Evolutionary conservation across 2,888 invertebrate species (phyloP), one percentile per base, ranked within the genome.

Genomic region (Serrognathus titanus): DNA sequence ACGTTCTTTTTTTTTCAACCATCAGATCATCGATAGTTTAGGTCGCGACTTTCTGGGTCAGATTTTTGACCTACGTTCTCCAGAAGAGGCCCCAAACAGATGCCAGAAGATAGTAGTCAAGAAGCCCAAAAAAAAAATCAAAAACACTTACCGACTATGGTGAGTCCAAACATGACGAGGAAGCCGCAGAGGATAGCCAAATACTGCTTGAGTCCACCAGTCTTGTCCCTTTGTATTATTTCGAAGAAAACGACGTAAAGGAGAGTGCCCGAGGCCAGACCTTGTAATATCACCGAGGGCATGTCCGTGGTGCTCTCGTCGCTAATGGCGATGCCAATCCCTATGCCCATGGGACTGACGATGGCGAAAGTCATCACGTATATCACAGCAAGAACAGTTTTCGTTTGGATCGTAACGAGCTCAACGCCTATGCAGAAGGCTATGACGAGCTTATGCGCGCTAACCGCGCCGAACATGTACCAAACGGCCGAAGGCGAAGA

Each of bases 211-310:
- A 91, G 76, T 5, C 90, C 90, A 40, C 67, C 82, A 76, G 70
- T 75, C 36, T 79, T 75, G 48, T 81, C 79, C 40, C 78, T 78
- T 45, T 87, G 86, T 68, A 97, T 83, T 53, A 97, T 91, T 79
- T 97, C 97, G 76, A 97, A 96, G 80, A 96, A 96, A n/a, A 96
- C 94, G 11, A 97, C 94, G 79, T 96, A 97, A 3, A 97, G 79
- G 43, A 97, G 84, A 0, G 97, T 97, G 10, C 97, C 97, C 46
- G 92, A 88, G 0, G 97, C 96, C 57, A 97, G 78, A 2, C 94
- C 95, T 80, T 96, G 90, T 10, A 85, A 76, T 9, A 88, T 80
- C 41, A 86, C 86, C 1, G 87, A 86, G 11, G 83, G 79, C 6
- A 88, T 79, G 13, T 83, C 85, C 1, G 84, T 83, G 0, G 84